A percentile compares a stretch with the other conserved stretches of the same genome.
phyloP scores from a whole-genome alignment of 2,113 vertebrate species.

The Coptodon rendalli region DNA sequence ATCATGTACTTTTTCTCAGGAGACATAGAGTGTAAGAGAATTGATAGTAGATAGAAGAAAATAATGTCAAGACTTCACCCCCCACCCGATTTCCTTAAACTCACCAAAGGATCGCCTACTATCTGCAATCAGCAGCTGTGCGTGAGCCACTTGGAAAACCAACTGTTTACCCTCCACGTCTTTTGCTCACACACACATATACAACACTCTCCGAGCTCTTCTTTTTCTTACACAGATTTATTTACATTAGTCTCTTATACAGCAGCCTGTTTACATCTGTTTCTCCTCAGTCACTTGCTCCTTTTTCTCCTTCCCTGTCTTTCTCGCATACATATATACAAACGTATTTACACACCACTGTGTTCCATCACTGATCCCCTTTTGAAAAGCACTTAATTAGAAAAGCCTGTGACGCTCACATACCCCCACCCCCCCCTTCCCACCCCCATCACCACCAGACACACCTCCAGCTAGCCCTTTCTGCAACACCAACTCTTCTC shows the following conservation, averaged over 20 bases:
- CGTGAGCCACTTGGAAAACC: conserved; percentile 14
- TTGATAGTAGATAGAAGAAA: neutral
- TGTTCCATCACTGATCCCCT: conserved; percentile 27
- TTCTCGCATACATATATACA: neutral
- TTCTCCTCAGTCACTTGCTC: neutral
- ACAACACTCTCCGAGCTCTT: neutral
- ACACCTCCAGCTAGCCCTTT: neutral
- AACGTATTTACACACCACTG: conserved; percentile 32
- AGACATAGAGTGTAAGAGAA: neutral
- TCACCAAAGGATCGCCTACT: neutral
- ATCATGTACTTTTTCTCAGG: neutral
- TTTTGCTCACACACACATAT: neutral
- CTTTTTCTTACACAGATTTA: conserved; percentile 8
- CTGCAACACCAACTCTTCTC: neutral
- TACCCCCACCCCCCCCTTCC: accelerated
- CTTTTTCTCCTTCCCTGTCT: neutral
- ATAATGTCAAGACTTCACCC: conserved; percentile 12
- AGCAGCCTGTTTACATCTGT: conserved; percentile 47
- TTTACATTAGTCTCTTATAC: conserved; percentile 33
- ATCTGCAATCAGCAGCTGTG: conserved; percentile 6
- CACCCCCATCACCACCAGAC: neutral
- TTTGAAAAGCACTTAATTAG: conserved; percentile 58
- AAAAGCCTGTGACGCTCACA: conserved; percentile 28
- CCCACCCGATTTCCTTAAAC: neutral
- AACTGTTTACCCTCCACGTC: conserved; percentile 18